Base-by-base conservation (phyloP, 2,113 vertebrate genomes). In the Oncorhynchus masou region DNA sequence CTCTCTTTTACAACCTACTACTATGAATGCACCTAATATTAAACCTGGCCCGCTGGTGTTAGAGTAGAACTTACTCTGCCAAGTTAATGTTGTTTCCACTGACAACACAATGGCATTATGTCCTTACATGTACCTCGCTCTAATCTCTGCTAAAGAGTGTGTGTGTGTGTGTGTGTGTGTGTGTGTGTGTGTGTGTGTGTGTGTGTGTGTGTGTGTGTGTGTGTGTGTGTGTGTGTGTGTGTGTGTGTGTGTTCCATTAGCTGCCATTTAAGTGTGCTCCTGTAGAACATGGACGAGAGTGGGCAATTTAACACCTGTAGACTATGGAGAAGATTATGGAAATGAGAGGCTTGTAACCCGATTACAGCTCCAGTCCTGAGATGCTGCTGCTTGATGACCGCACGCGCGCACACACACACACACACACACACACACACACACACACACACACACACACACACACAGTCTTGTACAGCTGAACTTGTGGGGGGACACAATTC, bases 291-390 rank as follows among this genome's bases (percentile, higher is more conserved):
- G 79, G 49, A 54, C 79, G 80, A 85, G 83, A 86, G 88, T 85
- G 79, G 81, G 86, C 80, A 85, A 76, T 90, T 89, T 90, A 91
- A 88, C 88, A 86, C 84, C 88, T 88, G 90, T 91, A 88, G 79
- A 70, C 77, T 84, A 86, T 86, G 90, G 79, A 84, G 82, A 84
- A 84, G 89, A 92, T 92, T 90, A 86, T 84, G 84, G 82, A 91
- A 91, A 87, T 88, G 86, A 89, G 89, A 89, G 83, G 79, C 83
- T 88, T 90, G 87, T 92, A 92, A 92, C 89, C 88, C 79, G 78
- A 92, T 93, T 91, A 90, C 77, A 84, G 88, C 83, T 87, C 85
- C 82, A 81, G 87, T 88, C 85, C 81, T 82, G 87, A 84, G 84
- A 89, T 84, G 76, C 79, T 51, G 87, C 15, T 51, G 49, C 88